Evolutionary conservation across 2,888 invertebrate species (phyloP), one percentile per base, ranked within the genome.

Genomic region (Yponomeuta sedellus): DNA sequence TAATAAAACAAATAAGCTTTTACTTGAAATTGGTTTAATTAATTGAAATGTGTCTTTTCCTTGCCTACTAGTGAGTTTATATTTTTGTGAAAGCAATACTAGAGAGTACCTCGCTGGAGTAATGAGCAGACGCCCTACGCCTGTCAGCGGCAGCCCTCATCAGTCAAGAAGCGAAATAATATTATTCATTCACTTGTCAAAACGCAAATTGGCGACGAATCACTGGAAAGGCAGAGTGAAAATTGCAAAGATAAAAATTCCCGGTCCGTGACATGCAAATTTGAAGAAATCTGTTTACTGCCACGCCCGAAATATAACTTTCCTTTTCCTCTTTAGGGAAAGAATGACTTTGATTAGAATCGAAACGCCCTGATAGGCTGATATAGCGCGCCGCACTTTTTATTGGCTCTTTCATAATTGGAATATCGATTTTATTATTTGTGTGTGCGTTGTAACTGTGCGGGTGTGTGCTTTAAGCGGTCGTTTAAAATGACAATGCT

Each of bases 111-210:
- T 71, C 70, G 67, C 68, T 70, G 68, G 67, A 63, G 73, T 70
- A 77, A 77, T 78, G 71, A 77, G 75, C 75, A 74, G 71, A 70
- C 75, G 71, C 77, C 77, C 79, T 72, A 74, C 69, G 72, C 73
- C 76, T 78, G 80, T 75, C 77, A 77, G 70, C 69, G 68, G 68
- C 81, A 82, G 75, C 74, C 74, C 75, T 77, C 83, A 77, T 75
- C 74, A 76, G 71, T 77, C 72, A 73, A 70, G 70, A 73, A 72
- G 71, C 72, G 70, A 77, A 80, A 82, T 81, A 82, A 82, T 82
- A 83, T 85, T 84, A 86, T 85, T 86, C 85, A 85, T 85, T 84
- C 77, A 76, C 83, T 84, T 85, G 85, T 85, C 85, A 84, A 77
- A 81, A 79, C 74, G 80, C 73, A 85, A 86, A 86, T 86, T 83